Percentiles rank a stretch among this genome's conserved stretches.
phyloP scores from a whole-genome alignment of 2,113 vertebrate genomes.

The Butorides virescens region DNA sequence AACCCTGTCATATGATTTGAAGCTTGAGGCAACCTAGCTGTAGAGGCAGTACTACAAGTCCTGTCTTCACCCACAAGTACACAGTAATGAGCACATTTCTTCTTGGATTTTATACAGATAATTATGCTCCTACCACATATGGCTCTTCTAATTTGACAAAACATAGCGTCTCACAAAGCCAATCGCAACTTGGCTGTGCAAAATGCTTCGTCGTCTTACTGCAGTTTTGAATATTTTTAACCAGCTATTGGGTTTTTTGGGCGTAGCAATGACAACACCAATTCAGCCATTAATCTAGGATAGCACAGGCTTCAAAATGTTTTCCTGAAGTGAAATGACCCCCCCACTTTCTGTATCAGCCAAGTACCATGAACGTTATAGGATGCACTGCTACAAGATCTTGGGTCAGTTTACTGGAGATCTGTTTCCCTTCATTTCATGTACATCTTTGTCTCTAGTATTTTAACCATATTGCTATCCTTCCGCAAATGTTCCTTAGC shows the following conservation, averaged over 20 bases:
- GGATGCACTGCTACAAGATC: neutral
- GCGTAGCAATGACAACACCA: neutral
- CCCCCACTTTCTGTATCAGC: neutral
- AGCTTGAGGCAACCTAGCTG: neutral
- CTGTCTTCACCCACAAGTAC: neutral
- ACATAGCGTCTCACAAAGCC: neutral
- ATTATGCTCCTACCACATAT: neutral
- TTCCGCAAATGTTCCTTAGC: neutral
- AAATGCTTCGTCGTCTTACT: neutral
- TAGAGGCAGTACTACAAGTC: neutral
- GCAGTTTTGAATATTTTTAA: neutral
- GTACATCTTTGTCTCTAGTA: neutral
- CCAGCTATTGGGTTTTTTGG: neutral
- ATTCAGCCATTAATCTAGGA: neutral
- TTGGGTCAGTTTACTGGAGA: neutral
- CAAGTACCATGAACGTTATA: neutral
- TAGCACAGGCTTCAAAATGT: neutral
- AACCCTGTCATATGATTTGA: neutral
- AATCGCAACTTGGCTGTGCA: neutral
- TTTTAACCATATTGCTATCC: neutral
- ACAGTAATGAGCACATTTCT: conserved; percentile 12
- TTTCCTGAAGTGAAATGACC: neutral
- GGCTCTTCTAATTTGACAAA: conserved; percentile 19
- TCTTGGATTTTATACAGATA: neutral
- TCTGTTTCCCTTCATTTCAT: neutral